Evolutionary conservation across 2,797 vertebrate genomes (phyloP), one percentile per base, ranked within the genome.

Genomic region (Phoebastria nigripes): DNA sequence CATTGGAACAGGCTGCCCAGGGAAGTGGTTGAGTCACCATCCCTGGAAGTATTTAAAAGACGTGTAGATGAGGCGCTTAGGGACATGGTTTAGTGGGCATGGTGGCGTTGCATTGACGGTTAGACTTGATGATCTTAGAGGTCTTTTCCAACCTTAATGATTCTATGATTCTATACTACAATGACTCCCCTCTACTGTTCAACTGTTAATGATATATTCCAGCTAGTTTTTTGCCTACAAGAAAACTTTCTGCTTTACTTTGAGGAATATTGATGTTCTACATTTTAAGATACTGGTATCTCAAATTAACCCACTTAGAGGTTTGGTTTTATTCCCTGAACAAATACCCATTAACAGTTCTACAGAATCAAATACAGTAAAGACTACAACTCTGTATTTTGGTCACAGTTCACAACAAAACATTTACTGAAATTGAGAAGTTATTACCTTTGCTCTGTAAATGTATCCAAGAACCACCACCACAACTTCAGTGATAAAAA

Each of bases 381-480:
- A 81, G 16, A 24, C 9, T 26, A 47, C 10, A 62, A 7, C 39
- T 76, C 41, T 37, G 6, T 22, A 70, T 47, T 89, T 59, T 47
- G 42, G 31, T 42, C 26, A 93, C 24, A 55, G 35, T 21, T 87
- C 22, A 85, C 58, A 90, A 76, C 9, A 79, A 52, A 87, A 59
- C 7, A n/a, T 44, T 66, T n/a, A 51, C 20, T 62, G 70, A 59
- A 80, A 67, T 2, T 4, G 33, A 46, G 24, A 80, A 39, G 28
- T 39, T 67, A 90, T 98, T 98, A 99, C 99, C 99, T 99, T 99
- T 91, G 99, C 99, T 98, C 99, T 99, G 98, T 99, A 99, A 95
- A 99, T 99, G 92, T 99, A 99, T 91, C 99, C 99, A 62, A 99
- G 98, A 95, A 99, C 99, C 87, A 99, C 99, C 4, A 99, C 99